phyloP scores from a whole-genome alignment of 2,113 vertebrate genomes.

The Ameiurus melas region DNA sequence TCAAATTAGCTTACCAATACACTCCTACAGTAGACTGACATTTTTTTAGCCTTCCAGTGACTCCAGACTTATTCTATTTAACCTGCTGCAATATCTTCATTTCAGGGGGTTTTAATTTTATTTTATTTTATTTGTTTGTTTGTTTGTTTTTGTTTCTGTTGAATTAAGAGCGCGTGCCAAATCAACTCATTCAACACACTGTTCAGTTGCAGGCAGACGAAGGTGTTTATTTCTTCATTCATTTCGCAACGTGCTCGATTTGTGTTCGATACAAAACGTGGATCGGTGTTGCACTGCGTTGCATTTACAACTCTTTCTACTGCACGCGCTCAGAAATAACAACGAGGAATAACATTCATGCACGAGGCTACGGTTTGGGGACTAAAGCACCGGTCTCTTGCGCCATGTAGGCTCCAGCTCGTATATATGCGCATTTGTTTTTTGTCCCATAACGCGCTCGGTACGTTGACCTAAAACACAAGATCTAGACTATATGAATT shows the following conservation, averaged over 20 bases:
- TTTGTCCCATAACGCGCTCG: not conserved
- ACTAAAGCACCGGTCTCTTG: not conserved
- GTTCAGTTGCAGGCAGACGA: not conserved
- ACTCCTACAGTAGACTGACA: not conserved
- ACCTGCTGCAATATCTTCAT: not conserved
- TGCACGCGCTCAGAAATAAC: not conserved
- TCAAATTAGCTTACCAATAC: not conserved
- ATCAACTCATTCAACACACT: not conserved
- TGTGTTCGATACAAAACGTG: too few relatives aligned
- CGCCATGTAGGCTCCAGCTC: not conserved
- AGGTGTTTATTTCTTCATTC: not conserved
- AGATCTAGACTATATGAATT: too few relatives aligned
- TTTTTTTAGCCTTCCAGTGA: not conserved
- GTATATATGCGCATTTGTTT: not conserved
- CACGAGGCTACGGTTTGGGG: not conserved
- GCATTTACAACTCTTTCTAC: not conserved
- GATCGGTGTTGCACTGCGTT: too few relatives aligned
- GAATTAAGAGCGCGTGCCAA: not conserved
- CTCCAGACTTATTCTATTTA: not conserved
- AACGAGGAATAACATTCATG: not conserved
- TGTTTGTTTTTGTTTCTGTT: not conserved
- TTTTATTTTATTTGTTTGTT: too few relatives aligned
- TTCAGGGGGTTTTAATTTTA: not conserved
- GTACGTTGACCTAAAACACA: not conserved
- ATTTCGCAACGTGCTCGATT: too few relatives aligned